Conservation (phyloP, 2,797 vertebrate species). For the Eulemur mongoz region DNA sequence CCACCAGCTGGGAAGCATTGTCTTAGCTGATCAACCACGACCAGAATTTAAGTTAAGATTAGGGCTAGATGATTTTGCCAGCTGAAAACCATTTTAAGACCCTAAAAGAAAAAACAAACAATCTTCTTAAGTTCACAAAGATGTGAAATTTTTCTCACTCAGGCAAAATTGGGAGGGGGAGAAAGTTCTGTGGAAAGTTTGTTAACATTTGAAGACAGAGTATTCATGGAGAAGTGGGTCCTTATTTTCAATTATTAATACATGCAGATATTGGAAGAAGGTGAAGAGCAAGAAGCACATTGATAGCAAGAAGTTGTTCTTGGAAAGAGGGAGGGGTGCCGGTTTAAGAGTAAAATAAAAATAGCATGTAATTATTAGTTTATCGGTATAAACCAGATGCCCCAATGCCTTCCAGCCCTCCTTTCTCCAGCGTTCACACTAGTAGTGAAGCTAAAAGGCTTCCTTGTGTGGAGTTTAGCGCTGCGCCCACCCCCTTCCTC, state of each 20-base stretch:
- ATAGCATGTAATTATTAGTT: neutral
- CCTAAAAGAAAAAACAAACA: neutral
- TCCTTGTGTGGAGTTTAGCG: fast-evolving
- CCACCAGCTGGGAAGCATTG: no score
- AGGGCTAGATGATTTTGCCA: neutral
- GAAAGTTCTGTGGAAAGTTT: neutral
- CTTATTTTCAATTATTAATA: neutral
- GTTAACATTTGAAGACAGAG: neutral
- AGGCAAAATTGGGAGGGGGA: neutral
- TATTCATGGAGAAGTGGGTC: no score
- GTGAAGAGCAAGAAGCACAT: neutral
- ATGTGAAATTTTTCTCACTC: neutral
- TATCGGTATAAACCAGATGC: neutral
- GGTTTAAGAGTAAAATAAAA: neutral
- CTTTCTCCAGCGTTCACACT: neutral
- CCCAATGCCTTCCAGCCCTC: neutral
- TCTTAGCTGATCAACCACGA: neutral
- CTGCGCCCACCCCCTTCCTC: neutral
- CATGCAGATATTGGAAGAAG: neutral
- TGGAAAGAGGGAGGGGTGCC: neutral
- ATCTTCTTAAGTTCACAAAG: no score
- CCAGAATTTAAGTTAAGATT: neutral
- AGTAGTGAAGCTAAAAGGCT: neutral
- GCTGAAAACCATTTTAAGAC: neutral
- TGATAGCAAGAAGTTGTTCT: neutral